These are phyloP conservation scores for Leuciscus waleckii DNA, from an alignment of 2,797 vertebrate genomes.

Conservation along the genomic window DNA sequence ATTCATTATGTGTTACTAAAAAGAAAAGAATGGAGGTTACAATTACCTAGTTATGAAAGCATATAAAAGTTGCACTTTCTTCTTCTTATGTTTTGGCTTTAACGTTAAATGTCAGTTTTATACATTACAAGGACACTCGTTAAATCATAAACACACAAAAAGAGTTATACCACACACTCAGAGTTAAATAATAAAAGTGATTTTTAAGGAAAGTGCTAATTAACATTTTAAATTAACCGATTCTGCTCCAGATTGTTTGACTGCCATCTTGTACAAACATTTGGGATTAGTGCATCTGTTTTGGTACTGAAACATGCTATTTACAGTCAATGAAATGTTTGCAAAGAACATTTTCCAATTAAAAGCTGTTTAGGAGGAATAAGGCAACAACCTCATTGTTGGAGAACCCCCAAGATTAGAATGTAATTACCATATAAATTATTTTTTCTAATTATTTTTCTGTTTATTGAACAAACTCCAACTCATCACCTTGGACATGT, in stretches of 20 bases:
- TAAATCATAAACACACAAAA: background rate
- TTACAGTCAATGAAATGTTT: constrained; percentile 7
- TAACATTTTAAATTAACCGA: background rate
- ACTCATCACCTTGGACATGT: constrained; percentile 4
- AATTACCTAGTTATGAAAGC: background rate
- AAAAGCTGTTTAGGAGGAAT: background rate
- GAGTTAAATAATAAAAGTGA: background rate
- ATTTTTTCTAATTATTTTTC: constrained; percentile 12
- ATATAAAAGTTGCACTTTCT: background rate
- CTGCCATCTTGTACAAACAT: background rate
- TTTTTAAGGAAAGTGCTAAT: background rate
- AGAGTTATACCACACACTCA: background rate
- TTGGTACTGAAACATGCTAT: constrained; percentile 6
- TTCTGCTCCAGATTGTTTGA: constrained; percentile 2
- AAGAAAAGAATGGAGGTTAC: background rate
- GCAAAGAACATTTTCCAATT: background rate
- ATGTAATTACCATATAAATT: constrained; percentile 16
- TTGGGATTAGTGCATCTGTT: constrained; percentile 3
- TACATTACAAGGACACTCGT: background rate
- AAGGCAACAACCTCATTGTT: constrained; percentile 3
- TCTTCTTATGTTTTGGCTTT: background rate
- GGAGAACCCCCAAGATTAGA: background rate
- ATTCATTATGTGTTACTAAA: background rate
- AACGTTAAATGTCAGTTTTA: background rate
- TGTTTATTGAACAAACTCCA: background rate